Base-by-base conservation (phyloP, 2,113 vertebrate species). In the Stomatorhinus ivindoensis region DNA sequence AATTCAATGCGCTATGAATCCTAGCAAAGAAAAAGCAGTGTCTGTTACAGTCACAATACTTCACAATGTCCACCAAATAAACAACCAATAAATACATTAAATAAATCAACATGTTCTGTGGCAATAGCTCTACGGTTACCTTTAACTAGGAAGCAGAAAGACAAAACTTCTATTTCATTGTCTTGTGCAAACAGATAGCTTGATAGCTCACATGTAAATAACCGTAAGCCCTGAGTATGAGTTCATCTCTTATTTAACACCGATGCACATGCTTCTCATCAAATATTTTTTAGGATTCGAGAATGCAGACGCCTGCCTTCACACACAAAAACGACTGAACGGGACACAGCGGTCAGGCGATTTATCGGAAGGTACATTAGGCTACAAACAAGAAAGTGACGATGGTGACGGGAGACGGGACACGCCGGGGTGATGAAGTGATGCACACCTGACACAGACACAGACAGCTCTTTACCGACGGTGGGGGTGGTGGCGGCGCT, bases 401-500 rank as follows among this genome's bases (percentile, higher is more conserved):
- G 35, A 83, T 83, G 50, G 31, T 3, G 24, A 58, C 73, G 42
- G 19, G 39, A 44, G 53, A 87, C 86, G 1, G 39, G 86, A 87
- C 51, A 87, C 9, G 39, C 19, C 39, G 88, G 76, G 88, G 53
- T 39, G 89, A 90, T 53, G 85, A 47, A 48, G 5, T 7, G 61
- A 46, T 39, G 24, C 27, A 58, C 93, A 96, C 96, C 95, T 95
- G 95, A 91, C 82, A 94, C 90, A 90, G 95, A 93, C 48, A 95
- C 88, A 93, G 93, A 94, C 6, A 96, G 94, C 88, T 95, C 95
- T 95, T 97, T 97, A 95, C 97, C 98, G 55, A 99, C 96, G 88
- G 98, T 99, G 42, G 98, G 98, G 73, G 98, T 99, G 91, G 98
- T 99, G 1, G 98, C 98, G 46, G 98, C 97, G 0, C 98, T 99